phyloP scores from a whole-genome alignment of 2,888 invertebrate species.

The Scaptomyza cyrtandrae region DNA sequence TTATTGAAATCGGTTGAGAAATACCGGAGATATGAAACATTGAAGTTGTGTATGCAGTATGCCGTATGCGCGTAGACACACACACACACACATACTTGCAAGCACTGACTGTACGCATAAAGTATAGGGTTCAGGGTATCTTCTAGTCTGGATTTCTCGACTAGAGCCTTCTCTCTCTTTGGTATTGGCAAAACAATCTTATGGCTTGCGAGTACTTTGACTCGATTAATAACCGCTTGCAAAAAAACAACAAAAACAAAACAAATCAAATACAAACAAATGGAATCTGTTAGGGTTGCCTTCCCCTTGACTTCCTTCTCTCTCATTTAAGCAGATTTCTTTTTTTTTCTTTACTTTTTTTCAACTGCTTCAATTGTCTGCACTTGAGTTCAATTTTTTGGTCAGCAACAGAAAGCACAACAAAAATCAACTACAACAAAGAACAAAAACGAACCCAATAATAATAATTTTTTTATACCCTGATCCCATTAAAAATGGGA shows the following conservation, averaged over 20 bases:
- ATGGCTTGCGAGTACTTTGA: slow-evolving; percentile 68
- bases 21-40: too few species aligned
- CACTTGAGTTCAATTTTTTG: slow-evolving; percentile 80
- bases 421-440: slow-evolving; percentile 2
- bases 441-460: slow-evolving; percentile 13
- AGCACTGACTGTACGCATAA: too few species aligned
- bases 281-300: slow-evolving; percentile 30
- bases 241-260: slow-evolving; percentile 53
- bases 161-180: not conserved
- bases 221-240: slow-evolving; percentile 66
- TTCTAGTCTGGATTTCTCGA: too few species aligned
- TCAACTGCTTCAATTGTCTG: slow-evolving; percentile 74
- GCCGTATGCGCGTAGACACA: too few species aligned
- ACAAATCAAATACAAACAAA: slow-evolving; percentile 33
- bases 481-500: too few species aligned
- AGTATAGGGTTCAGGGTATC: too few species aligned
- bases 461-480: too few species aligned
- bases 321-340: slow-evolving; percentile 25
- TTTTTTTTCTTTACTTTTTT: not conserved
- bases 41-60: too few species aligned
- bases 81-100: too few species aligned
- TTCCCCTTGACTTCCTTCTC: slow-evolving; percentile 9
- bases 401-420: slow-evolving; percentile 15
- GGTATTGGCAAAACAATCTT: slow-evolving; percentile 19
- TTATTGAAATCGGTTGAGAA: too few species aligned